Evolutionary conservation across 2,797 vertebrate species (phyloP).

Genomic region (Varecia variegata): DNA sequence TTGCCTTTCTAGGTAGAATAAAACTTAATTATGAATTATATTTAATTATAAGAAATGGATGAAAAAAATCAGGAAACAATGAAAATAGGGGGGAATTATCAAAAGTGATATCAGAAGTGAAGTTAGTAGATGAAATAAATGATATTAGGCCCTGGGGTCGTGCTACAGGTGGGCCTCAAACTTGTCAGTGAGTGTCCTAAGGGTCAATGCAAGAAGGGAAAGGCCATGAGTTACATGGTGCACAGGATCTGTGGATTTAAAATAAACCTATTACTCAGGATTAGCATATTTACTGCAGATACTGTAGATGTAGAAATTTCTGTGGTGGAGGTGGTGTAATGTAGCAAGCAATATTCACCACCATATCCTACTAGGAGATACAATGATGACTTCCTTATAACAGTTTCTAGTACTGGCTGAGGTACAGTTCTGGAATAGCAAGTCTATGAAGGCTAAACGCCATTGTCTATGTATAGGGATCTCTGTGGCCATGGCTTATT

Average conservation of each 20-base stretch:
- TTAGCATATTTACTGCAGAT: neutral
- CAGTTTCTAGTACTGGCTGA: neutral
- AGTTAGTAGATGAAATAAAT: neutral
- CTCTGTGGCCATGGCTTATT: neutral
- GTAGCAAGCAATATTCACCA: neutral
- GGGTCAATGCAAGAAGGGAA: neutral
- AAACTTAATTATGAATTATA: neutral
- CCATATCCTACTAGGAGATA: neutral
- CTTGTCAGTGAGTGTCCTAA: neutral
- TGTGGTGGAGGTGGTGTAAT: neutral
- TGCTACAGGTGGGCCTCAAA: neutral
- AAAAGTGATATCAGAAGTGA: neutral
- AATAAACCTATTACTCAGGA: neutral
- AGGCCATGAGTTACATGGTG: neutral
- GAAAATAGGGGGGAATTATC: neutral
- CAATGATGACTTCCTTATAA: neutral
- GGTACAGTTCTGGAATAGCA: neutral
- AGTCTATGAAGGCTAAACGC: neutral
- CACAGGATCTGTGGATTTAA: neutral
- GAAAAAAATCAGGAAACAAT: neutral
- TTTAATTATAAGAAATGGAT: constrained; percentile 4
- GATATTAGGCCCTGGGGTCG: neutral
- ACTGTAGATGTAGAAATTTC: neutral
- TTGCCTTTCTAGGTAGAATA: constrained; percentile 8
- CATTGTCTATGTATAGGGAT: neutral